Percentiles rank a stretch among this genome's conserved stretches.
These are phyloP conservation scores for Gibbula magus DNA, from an alignment of 2,888 invertebrate genomes.

Conservation along the genomic window DNA sequence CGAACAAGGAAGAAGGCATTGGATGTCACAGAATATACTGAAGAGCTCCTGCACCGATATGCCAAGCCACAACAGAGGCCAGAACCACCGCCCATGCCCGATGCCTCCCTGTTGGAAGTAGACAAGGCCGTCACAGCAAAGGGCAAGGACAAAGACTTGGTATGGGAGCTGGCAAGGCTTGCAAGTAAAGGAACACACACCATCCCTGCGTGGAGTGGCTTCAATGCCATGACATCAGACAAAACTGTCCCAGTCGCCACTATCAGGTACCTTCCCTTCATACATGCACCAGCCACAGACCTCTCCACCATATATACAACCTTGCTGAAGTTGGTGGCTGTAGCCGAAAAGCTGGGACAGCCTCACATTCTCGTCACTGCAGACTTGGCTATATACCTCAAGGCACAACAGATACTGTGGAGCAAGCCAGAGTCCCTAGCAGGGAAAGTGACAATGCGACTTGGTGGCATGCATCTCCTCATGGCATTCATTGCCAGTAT, in stretches of 20 bases:
- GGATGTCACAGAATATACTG: slow-evolving; percentile 13
- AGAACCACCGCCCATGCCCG: slow-evolving; percentile 17
- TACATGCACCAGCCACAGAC: slow-evolving; percentile 2
- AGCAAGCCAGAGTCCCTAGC: background rate
- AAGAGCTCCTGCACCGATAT: slow-evolving; percentile 3
- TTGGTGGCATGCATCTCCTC: slow-evolving; percentile 26
- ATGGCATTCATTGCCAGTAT: slow-evolving; percentile 24
- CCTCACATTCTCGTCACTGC: slow-evolving; percentile 29
- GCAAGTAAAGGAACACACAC: background rate
- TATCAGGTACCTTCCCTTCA: slow-evolving; percentile 24
- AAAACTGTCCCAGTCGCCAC: background rate
- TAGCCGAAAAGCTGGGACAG: slow-evolving; percentile 20
- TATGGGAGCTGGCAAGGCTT: slow-evolving; percentile 15
- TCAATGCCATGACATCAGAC: slow-evolving; percentile 21
- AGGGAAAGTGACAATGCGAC: slow-evolving; percentile 1
- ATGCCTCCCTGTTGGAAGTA: slow-evolving; percentile 12
- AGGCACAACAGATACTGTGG: slow-evolving; percentile 25
- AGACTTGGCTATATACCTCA: slow-evolving; percentile 27
- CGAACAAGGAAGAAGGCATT: background rate
- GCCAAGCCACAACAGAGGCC: slow-evolving; percentile 21
- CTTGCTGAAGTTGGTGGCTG: background rate
- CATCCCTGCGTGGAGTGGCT: slow-evolving; percentile 25
- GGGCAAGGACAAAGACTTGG: background rate
- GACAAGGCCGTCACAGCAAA: background rate
- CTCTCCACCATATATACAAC: slow-evolving; percentile 14